Base-by-base conservation (phyloP, 2,888 invertebrate species). In the Heteromurus nitidus region DNA sequence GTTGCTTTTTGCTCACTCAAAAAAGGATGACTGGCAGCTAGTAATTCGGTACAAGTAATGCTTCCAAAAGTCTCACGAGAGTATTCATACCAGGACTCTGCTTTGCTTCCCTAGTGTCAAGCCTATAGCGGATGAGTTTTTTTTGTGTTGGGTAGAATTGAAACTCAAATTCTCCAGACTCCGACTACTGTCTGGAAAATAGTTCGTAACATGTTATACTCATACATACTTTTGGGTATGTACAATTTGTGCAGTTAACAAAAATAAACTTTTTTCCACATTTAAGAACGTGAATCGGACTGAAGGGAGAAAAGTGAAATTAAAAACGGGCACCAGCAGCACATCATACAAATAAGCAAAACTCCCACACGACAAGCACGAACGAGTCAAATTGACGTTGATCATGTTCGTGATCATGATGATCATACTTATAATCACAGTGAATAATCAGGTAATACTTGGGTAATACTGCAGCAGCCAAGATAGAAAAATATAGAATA, bases 281-380 rank as follows among this genome's bases (percentile, higher is more conserved):
- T n/a, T n/a, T n/a, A n/a, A n/a, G n/a, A n/a, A n/a, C n/a, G n/a
- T n/a, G n/a, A n/a, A n/a, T n/a, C n/a, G n/a, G 18, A 58, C 22
- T 11, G 70, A 13, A 36, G 7, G 36, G 36, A 9, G 36, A 13
- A 36, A 36, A 36, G 36, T 36, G 36, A 13, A 36, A 36, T 36
- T 36, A 18, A 20, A 72, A 72, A 47, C 53, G 31, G 53, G 74
- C n/a, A 47, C 47, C 64, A 73, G 64, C 62, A 73, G n/a, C 42
- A 62, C 47, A 73, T 16, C n/a, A n/a, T n/a, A n/a, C 74, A 26
- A 55, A 28, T 55, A 7, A 67, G 24, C 75, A n/a, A n/a, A n/a
- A n/a, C n/a, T n/a, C 67, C 75, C 67, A 60, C 76, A 76, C 68
- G 76, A 76, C 76, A 68, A 68, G 60, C 76, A 76, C 76, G 76